phyloP scores from a whole-genome alignment of 2,797 vertebrate species.

The Strix occidentalis region DNA sequence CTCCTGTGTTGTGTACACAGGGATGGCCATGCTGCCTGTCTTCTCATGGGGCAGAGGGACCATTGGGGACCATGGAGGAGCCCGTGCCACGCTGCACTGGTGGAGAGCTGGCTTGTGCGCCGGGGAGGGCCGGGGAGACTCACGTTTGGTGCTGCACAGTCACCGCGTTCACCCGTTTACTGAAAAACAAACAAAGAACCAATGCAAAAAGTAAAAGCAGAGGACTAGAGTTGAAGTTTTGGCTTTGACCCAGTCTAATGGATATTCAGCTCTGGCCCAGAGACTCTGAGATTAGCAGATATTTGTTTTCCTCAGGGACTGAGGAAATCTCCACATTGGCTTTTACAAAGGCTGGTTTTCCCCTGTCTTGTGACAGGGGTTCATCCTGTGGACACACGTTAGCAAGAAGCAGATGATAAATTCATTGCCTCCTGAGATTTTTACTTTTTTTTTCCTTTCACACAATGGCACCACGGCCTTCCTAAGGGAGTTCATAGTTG shows the following conservation, averaged over 20 bases:
- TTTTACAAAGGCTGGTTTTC: background rate
- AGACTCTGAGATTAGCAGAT: constrained; percentile 19
- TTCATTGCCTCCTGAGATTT: background rate
- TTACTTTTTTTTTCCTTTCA: background rate
- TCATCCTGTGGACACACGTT: background rate
- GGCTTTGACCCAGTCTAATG: constrained; percentile 11
- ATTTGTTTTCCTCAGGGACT: background rate
- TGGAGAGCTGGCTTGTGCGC: background rate
- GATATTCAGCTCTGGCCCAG: background rate
- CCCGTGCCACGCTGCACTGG: accelerated
- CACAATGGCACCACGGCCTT: background rate
- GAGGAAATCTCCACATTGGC: constrained; percentile 29
- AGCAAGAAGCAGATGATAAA: constrained; percentile 7
- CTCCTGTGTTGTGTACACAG: accelerated
- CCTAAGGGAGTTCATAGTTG: background rate
- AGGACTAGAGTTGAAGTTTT: background rate
- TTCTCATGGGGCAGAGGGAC: background rate
- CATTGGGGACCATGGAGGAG: background rate
- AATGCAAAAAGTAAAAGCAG: background rate
- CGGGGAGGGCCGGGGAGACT: background rate
- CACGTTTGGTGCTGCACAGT: background rate
- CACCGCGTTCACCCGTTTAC: background rate
- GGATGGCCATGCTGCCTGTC: background rate
- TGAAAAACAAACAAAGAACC: background rate
- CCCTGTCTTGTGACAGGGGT: background rate